phyloP scores from a whole-genome alignment of 1,140 invertebrate species.

The Fopius arisanus region DNA sequence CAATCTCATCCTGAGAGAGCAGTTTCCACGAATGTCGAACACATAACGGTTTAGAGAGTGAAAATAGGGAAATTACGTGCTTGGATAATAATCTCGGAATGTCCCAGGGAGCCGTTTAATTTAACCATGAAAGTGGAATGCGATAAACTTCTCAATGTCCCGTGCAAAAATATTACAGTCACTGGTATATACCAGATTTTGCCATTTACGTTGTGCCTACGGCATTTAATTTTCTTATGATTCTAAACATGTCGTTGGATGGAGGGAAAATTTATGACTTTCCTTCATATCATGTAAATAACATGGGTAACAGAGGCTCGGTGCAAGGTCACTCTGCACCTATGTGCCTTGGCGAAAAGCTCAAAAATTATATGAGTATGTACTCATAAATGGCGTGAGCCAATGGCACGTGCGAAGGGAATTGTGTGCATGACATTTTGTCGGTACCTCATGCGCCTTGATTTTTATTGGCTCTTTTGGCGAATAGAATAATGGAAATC shows the following conservation, averaged over 20 bases:
- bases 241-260: neutral
- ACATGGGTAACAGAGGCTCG: too few relatives aligned
- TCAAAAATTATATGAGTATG: too few relatives aligned
- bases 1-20: neutral
- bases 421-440: too few relatives aligned
- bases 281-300: too few relatives aligned
- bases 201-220: neutral
- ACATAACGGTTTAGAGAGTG: neutral
- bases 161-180: neutral
- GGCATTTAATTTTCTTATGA: neutral
- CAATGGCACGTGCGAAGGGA: too few relatives aligned
- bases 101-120: neutral
- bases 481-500: too few relatives aligned
- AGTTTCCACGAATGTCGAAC: slow-evolving; percentile 7
- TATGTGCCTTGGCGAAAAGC: too few relatives aligned
- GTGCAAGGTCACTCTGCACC: too few relatives aligned
- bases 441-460: too few relatives aligned
- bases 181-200: neutral
- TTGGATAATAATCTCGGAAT: slow-evolving; percentile 18
- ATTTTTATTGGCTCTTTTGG: too few relatives aligned
- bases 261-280: neutral
- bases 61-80: neutral
- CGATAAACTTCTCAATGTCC: slow-evolving; percentile 14
- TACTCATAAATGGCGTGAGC: too few relatives aligned
- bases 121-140: slow-evolving; percentile 16